Evolutionary conservation across 2,113 vertebrate genomes (phyloP).

Genomic region (Alethe diademata): DNA sequence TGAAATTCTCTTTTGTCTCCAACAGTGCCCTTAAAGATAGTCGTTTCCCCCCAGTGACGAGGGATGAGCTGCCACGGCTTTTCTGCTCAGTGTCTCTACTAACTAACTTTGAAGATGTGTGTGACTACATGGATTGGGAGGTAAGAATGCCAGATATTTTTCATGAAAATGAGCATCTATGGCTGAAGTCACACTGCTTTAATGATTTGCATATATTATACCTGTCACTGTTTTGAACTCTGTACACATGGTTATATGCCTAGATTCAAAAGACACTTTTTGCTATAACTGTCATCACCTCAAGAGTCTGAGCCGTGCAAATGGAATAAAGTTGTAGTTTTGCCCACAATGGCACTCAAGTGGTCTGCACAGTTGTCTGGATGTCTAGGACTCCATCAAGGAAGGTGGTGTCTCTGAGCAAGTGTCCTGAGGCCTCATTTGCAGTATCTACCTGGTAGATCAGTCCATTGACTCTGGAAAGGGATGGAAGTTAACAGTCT

Average conservation of each 20-base stretch:
- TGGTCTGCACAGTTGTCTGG: not conserved
- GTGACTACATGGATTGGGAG: slow-evolving; percentile 99
- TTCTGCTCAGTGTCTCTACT: slow-evolving; percentile 99
- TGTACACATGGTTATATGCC: fast-evolving
- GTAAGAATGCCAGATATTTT: slow-evolving; percentile 73
- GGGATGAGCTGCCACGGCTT: slow-evolving; percentile 99
- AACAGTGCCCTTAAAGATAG: slow-evolving; percentile 99
- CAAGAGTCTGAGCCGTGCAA: not conserved
- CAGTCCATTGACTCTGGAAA: not conserved
- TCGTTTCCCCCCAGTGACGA: slow-evolving; percentile 99
- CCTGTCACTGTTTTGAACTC: not conserved
- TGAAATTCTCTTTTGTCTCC: slow-evolving; percentile 70
- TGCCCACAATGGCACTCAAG: not conserved
- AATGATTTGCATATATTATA: not conserved
- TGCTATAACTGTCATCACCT: not conserved
- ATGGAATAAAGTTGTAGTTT: not conserved
- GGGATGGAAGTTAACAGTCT: not conserved
- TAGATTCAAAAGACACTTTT: not conserved
- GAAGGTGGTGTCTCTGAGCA: not conserved
- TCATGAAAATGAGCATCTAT: not conserved
- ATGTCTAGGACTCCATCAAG: not conserved
- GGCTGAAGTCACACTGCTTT: not conserved
- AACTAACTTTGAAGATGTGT: slow-evolving; percentile 99
- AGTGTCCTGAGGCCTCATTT: not conserved
- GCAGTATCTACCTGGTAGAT: fast-evolving